Percentiles rank a stretch among this genome's conserved stretches.
Evolutionary conservation across 2,797 vertebrate genomes (phyloP).

Genomic region (Jordanella pulchra): DNA sequence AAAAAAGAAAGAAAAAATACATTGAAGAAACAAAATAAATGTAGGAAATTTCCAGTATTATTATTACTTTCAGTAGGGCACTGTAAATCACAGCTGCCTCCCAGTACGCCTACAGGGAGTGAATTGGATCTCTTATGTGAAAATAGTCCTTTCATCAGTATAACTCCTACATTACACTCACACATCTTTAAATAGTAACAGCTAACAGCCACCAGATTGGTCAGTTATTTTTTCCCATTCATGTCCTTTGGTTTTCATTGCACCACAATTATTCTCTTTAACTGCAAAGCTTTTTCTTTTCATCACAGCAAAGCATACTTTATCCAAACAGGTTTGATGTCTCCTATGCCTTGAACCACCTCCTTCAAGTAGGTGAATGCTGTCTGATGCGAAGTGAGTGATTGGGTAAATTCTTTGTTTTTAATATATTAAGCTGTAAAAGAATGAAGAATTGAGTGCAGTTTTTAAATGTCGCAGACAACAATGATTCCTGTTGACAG

Average conservation of each 20-base stretch:
- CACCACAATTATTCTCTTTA: not conserved
- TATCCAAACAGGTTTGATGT: not conserved
- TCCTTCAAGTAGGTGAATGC: not conserved
- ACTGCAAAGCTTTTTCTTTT: slow-evolving; percentile 5
- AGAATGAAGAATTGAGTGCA: not conserved
- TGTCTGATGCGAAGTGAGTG: not conserved
- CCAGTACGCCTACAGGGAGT: slow-evolving; percentile 29
- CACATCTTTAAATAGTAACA: slow-evolving; percentile 42
- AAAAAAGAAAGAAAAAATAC: not conserved
- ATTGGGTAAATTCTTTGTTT: not conserved
- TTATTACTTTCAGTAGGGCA: not conserved
- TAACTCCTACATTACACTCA: slow-evolving; percentile 43
- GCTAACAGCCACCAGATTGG: slow-evolving; percentile 20
- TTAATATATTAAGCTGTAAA: not conserved
- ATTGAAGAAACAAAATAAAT: not conserved
- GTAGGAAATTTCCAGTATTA: not conserved
- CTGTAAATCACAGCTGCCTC: slow-evolving; percentile 13
- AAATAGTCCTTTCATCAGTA: slow-evolving; percentile 33
- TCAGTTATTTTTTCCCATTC: not conserved
- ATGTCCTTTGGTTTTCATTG: slow-evolving; percentile 12
- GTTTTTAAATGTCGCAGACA: slow-evolving; percentile 5
- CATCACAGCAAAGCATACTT: not conserved
- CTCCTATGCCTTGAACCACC: not conserved
- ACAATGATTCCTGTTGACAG: slow-evolving; percentile 12
- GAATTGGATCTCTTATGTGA: slow-evolving; percentile 30